These are phyloP conservation scores for Brienomyrus brachyistius DNA, from an alignment of 2,113 vertebrate genomes.

Conservation along the genomic window DNA sequence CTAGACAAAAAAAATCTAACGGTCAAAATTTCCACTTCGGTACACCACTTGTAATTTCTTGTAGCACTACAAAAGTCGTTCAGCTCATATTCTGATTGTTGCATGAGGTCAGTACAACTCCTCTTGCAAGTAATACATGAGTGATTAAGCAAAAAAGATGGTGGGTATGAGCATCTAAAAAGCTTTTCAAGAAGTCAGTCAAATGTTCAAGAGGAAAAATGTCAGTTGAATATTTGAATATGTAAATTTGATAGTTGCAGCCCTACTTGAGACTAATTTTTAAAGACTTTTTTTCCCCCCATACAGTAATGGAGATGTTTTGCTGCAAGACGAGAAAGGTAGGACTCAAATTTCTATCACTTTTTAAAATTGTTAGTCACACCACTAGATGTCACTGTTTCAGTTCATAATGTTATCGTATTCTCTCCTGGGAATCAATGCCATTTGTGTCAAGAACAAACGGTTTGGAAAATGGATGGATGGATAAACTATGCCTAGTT, in stretches of 20 bases:
- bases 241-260: background rate
- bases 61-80: background rate
- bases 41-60: background rate
- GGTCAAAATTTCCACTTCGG: background rate
- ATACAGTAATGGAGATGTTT: conserved; percentile 12
- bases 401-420: background rate
- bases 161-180: background rate
- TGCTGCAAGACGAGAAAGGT: conserved; percentile 19
- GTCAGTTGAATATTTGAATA: background rate
- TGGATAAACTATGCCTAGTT: no score
- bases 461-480: no score
- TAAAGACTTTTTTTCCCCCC: background rate
- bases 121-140: background rate
- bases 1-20: no score
- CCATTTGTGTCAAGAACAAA: background rate
- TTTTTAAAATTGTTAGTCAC: background rate
- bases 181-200: background rate
- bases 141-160: background rate
- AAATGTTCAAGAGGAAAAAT: background rate
- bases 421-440: background rate
- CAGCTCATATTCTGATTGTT: background rate
- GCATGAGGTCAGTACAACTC: background rate
- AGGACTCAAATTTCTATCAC: background rate
- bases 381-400: conserved; percentile 23
- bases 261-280: background rate